These are phyloP conservation scores for Leptobrachium ailaonicum DNA, from an alignment of 2,113 vertebrate species.

Conservation along the genomic window DNA sequence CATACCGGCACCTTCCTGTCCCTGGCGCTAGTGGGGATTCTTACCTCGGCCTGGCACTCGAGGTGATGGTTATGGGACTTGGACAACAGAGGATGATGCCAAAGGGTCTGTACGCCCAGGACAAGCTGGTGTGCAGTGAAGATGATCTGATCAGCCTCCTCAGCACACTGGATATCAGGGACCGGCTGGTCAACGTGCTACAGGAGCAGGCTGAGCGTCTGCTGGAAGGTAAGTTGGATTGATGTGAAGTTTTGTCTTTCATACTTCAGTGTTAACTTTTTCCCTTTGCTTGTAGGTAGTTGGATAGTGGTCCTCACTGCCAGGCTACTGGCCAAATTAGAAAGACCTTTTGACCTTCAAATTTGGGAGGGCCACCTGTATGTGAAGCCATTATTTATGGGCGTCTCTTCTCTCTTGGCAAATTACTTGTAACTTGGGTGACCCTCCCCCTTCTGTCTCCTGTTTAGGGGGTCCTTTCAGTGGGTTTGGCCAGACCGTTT, in stretches of 20 bases:
- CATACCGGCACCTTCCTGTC: constrained; percentile 61
- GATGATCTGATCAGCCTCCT: constrained; percentile 66
- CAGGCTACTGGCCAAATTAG: no score
- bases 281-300: no score
- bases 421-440: no score
- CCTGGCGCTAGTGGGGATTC: constrained; percentile 60
- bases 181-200: constrained; percentile 63
- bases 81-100: constrained; percentile 69
- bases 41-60: constrained; percentile 62
- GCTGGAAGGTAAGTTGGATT: constrained; percentile 60
- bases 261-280: no score
- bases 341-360: neutral
- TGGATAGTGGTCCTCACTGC: no score
- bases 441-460: neutral
- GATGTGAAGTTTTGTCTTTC: no score
- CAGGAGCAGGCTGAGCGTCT: constrained; percentile 62
- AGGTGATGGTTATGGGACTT: constrained; percentile 63
- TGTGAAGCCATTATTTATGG: neutral
- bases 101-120: constrained; percentile 67
- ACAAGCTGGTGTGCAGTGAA: constrained; percentile 68
- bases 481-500: constrained; percentile 67
- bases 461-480: constrained; percentile 65
- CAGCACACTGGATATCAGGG: constrained; percentile 63
- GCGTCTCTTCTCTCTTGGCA: no score
- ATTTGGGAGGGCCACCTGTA: neutral